phyloP scores from a whole-genome alignment of 2,113 vertebrate species.

The Carassius gibelio region DNA sequence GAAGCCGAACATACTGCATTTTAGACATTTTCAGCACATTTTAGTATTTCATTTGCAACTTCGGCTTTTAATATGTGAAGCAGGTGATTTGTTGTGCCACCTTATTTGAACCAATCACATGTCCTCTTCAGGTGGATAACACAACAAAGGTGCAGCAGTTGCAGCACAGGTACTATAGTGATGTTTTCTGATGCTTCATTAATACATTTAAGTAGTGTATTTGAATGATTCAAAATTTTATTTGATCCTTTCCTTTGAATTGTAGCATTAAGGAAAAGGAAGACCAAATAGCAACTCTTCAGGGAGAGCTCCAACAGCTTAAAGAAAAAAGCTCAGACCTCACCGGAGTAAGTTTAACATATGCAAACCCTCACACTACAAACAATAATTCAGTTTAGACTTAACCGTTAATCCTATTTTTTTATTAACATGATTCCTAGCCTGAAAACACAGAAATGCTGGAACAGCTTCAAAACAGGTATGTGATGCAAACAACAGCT shows the following conservation, averaged over 20 bases:
- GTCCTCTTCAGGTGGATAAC: slow-evolving; percentile 23
- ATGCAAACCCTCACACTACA: neutral
- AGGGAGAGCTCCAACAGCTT: slow-evolving; percentile 55
- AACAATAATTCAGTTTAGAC: neutral
- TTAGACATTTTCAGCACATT: neutral
- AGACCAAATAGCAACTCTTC: slow-evolving; percentile 37
- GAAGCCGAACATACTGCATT: slow-evolving; percentile 44
- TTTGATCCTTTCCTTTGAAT: slow-evolving; percentile 7
- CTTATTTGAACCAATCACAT: neutral
- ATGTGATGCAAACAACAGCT: neutral
- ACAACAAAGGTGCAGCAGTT: slow-evolving; percentile 13
- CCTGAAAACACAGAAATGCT: slow-evolving; percentile 44
- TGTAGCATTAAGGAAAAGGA: slow-evolving; percentile 45
- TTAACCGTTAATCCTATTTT: neutral
- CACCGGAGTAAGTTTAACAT: slow-evolving; percentile 26
- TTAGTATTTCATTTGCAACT: neutral
- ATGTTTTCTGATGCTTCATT: neutral
- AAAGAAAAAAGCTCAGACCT: slow-evolving; percentile 32
- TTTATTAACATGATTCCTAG: neutral
- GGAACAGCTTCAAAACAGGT: slow-evolving; percentile 50
- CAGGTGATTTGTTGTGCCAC: neutral
- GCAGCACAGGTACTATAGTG: neutral
- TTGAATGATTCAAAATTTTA: neutral
- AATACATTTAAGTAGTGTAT: neutral
- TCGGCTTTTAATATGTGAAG: neutral